Evolutionary conservation across 2,797 vertebrate genomes (phyloP).

Genomic region (Sebastes trivittatus): DNA sequence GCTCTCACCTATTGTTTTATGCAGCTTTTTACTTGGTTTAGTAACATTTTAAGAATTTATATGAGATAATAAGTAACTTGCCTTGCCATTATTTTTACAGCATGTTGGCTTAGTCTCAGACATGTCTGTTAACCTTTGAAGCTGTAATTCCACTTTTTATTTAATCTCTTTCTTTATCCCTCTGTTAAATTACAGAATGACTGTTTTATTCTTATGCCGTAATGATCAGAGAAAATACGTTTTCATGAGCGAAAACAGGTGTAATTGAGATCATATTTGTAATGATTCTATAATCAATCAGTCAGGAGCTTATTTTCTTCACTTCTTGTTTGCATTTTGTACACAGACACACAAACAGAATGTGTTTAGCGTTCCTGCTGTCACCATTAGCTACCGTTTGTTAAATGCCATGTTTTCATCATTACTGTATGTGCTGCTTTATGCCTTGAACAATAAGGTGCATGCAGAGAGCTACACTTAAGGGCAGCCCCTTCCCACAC

Average conservation of each 20-base stretch:
- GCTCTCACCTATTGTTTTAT: constrained; percentile 6
- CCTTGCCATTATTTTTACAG: constrained; percentile 14
- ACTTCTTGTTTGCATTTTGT: not conserved
- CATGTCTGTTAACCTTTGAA: constrained; percentile 3
- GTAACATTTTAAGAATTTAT: constrained; percentile 1
- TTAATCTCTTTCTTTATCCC: not conserved
- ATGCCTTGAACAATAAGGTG: constrained; percentile 26
- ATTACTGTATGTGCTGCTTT: not conserved
- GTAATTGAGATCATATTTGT: not conserved
- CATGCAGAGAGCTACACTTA: constrained; percentile 31
- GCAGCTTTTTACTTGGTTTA: constrained; percentile 10
- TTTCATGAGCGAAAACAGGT: not conserved
- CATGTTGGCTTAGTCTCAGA: constrained; percentile 20
- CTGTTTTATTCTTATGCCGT: not conserved
- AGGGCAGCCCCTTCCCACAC: constrained; percentile 56
- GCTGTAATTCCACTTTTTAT: not conserved
- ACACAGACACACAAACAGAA: not conserved
- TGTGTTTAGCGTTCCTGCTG: not conserved
- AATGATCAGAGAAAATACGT: not conserved
- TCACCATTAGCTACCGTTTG: not conserved
- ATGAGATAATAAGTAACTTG: constrained; percentile 2
- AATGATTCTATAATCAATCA: not conserved
- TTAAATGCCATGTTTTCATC: constrained; percentile 5
- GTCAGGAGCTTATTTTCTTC: not conserved
- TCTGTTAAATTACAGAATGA: not conserved